Evolutionary conservation across 2,888 invertebrate genomes (phyloP).

Genomic region (Cremastobaeus sp.): DNA sequence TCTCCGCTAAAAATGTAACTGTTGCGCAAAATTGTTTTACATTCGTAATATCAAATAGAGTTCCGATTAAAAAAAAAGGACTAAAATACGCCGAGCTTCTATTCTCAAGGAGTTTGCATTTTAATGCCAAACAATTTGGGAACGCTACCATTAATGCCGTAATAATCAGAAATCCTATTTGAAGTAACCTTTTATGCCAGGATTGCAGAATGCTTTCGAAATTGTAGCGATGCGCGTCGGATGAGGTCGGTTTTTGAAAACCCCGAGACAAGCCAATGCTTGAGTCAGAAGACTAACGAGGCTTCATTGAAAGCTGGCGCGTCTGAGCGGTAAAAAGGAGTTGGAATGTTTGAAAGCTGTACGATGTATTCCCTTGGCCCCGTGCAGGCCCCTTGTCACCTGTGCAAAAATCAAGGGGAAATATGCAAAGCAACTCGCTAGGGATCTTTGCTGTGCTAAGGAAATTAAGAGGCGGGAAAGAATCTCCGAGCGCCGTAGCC

Average conservation of each 20-base stretch:
- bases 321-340: slow-evolving; percentile 55
- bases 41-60: no score
- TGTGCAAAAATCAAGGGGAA: slow-evolving; percentile 69
- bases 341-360: slow-evolving; percentile 60
- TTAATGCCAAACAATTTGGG: slow-evolving; percentile 21
- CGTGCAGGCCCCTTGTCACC: slow-evolving; percentile 60
- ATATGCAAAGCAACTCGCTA: slow-evolving; percentile 69
- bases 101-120: slow-evolving; percentile 22
- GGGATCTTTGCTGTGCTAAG: slow-evolving; percentile 67
- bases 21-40: slow-evolving; percentile 2
- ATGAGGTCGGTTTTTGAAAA: slow-evolving; percentile 56
- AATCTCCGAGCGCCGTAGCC: slow-evolving; percentile 8
- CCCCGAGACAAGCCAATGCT: slow-evolving; percentile 44
- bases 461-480: slow-evolving; percentile 67
- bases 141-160: slow-evolving; percentile 35
- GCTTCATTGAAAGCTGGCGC: slow-evolving; percentile 69
- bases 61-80: slow-evolving; percentile 18
- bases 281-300: slow-evolving; percentile 68
- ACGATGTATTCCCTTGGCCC: slow-evolving; percentile 64
- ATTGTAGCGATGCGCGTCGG: neutral
- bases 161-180: slow-evolving; percentile 41
- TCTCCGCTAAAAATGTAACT: no score
- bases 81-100: slow-evolving; percentile 7
- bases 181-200: slow-evolving; percentile 40
- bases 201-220: slow-evolving; percentile 32